Conservation (phyloP, 2,113 vertebrate species). For the Chaetodon auriga region DNA sequence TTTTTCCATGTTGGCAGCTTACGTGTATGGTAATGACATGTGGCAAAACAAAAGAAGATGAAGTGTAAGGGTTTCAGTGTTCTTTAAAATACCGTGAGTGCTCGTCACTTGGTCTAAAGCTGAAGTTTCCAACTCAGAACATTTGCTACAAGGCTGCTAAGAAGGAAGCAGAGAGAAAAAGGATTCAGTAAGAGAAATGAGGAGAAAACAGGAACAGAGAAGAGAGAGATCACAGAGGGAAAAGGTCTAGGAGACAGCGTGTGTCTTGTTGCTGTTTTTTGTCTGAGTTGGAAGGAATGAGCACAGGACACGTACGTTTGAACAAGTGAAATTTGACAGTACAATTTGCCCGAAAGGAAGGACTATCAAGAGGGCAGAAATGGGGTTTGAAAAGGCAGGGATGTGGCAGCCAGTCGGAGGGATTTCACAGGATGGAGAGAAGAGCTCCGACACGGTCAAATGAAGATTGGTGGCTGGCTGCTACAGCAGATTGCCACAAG, state of each 20-base stretch:
- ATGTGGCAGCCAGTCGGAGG: conserved; percentile 9
- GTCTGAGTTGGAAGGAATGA: neutral
- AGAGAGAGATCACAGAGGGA: neutral
- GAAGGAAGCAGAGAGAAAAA: neutral
- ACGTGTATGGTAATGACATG: neutral
- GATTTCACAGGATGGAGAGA: conserved; percentile 27
- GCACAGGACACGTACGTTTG: neutral
- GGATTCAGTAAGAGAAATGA: neutral
- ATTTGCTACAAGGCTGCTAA: neutral
- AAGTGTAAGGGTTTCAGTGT: neutral
- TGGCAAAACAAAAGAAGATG: neutral
- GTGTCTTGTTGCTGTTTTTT: too few relatives aligned
- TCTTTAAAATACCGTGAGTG: neutral
- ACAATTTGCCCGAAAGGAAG: neutral
- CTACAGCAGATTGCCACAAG: conserved; percentile 25
- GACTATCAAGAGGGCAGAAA: neutral
- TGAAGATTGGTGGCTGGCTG: conserved; percentile 38
- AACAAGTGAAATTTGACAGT: neutral
- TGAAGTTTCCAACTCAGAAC: neutral
- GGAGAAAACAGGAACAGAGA: neutral
- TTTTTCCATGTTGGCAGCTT: neutral
- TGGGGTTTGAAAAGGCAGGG: conserved; percentile 4
- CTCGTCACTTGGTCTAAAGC: neutral
- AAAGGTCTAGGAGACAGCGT: neutral
- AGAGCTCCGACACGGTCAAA: conserved; percentile 4